Evolutionary conservation across 2,797 vertebrate species (phyloP).

Genomic region (Lithobates sylvaticus): DNA sequence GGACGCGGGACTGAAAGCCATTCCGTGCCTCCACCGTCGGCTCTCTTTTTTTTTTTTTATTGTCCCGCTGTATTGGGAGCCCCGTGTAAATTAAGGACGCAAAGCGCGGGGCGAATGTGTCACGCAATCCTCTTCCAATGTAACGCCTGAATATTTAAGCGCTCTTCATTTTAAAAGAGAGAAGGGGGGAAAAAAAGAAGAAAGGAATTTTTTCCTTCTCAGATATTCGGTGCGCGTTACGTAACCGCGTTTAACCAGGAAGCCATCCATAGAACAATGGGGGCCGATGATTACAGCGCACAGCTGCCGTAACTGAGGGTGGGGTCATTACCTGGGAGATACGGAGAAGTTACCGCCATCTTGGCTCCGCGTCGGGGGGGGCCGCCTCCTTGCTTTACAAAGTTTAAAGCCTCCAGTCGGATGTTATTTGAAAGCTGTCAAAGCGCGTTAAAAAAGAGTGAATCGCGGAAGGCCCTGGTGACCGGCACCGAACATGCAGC

Average conservation of each 20-base stretch:
- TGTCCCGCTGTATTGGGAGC: no score
- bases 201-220: no score
- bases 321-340: conserved; percentile 82
- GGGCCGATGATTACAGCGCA: conserved; percentile 81
- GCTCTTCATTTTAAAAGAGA: no score
- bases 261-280: conserved; percentile 85
- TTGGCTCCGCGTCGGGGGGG: conserved; percentile 33
- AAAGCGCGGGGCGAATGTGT: no score
- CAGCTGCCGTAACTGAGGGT: conserved; percentile 76
- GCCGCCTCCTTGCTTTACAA: conserved; percentile 74
- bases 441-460: conserved; percentile 84
- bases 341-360: conserved; percentile 64
- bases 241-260: conserved; percentile 80
- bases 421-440: conserved; percentile 87
- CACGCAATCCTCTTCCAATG: no score
- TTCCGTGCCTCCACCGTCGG: no score
- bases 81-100: no score
- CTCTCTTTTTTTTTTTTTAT: no score
- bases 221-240: conserved; percentile 75
- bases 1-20: no score
- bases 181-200: no score
- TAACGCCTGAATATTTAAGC: no score
- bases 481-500: conserved; percentile 81
- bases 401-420: conserved; percentile 82
- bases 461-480: conserved; percentile 80